Evolutionary conservation across 2,797 vertebrate species (phyloP).

Genomic region (Cossypha niveicapilla): DNA sequence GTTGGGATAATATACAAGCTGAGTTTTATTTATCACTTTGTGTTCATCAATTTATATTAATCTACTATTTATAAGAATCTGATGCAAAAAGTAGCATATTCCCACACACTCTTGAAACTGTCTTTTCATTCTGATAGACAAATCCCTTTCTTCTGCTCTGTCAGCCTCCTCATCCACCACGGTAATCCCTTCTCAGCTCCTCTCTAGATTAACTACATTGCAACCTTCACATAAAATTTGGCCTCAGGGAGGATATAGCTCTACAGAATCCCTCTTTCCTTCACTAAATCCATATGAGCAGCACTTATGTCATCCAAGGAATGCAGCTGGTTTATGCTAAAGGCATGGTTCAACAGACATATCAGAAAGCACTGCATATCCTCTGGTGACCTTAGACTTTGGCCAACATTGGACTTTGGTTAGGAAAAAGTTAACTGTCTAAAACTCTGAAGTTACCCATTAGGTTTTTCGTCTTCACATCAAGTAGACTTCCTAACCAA

Average conservation of each 20-base stretch:
- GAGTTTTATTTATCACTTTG: background rate
- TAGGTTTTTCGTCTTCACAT: background rate
- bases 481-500: background rate
- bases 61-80: background rate
- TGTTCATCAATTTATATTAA: background rate
- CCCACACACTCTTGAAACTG: background rate
- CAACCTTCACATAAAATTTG: background rate
- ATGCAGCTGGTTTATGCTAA: background rate
- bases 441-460: background rate
- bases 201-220: background rate
- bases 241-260: background rate
- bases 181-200: background rate
- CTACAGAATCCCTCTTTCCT: background rate
- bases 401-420: background rate
- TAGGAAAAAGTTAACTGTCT: background rate
- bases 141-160: background rate
- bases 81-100: background rate
- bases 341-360: rapidly evolving
- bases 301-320: background rate
- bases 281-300: background rate
- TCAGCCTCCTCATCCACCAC: background rate
- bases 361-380: background rate
- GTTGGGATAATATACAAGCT: background rate
- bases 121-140: background rate
- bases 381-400: background rate